Conservation (phyloP, 2,113 vertebrate genomes). For the Penelope pileata region DNA sequence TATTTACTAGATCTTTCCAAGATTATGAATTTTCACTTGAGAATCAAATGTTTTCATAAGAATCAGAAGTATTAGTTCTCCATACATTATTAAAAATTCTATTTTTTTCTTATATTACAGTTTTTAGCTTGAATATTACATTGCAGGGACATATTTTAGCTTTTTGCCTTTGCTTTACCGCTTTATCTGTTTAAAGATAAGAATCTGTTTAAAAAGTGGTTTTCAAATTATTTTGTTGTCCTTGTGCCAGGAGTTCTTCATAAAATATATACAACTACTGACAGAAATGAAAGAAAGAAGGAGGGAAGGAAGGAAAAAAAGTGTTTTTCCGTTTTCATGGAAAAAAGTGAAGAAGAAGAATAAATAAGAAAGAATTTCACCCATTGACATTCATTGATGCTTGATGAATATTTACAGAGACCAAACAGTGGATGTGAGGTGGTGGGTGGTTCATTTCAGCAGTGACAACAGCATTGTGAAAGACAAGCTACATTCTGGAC, state of each 20-base stretch:
- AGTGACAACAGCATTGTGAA: too few relatives aligned
- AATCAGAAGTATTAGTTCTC: constrained; percentile 1
- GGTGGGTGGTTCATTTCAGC: too few relatives aligned
- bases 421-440: too few relatives aligned
- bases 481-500: too few relatives aligned
- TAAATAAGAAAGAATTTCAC: too few relatives aligned
- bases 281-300: neutral
- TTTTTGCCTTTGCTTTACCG: neutral
- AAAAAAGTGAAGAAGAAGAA: neutral
- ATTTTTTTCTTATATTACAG: neutral
- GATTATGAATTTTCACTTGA: constrained; percentile 17
- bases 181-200: too few relatives aligned
- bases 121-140: neutral
- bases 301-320: neutral
- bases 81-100: neutral
- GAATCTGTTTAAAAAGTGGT: neutral
- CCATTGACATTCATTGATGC: too few relatives aligned
- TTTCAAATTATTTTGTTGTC: neutral
- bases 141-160: neutral
- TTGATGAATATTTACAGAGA: too few relatives aligned
- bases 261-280: neutral
- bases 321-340: neutral
- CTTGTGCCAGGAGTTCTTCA: neutral
- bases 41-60: constrained; percentile 28
- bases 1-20: neutral